Base-by-base conservation (phyloP, 2,113 vertebrate genomes). In the Eulemur rufifrons region DNA sequence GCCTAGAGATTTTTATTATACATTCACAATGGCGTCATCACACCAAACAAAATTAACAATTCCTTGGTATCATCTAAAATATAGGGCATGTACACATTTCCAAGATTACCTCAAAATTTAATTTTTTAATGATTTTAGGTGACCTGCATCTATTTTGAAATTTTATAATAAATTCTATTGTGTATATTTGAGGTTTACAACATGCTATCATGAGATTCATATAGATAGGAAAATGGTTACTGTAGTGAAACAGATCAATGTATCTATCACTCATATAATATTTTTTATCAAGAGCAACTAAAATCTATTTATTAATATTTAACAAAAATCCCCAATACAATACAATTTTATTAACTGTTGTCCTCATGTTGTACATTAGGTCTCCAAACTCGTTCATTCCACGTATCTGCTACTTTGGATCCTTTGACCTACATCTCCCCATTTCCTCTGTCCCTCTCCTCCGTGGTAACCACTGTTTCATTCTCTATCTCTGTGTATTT, bases 61-160 rank as follows among this genome's bases (percentile, higher is more conserved):
- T 66, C 32, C 47, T 76, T 93, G 54, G 7, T 78, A 61, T 96
- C 47, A 94, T 83, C 74, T 97, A 95, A 95, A 89, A 82, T 21
- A 8, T 63, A 89, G 15, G 37, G 13, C 21, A 50, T 69, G 69
- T 76, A 74, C 64, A 95, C 39, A 52, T 81, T 76, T 88, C 52
- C 21, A 92, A 88, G 68, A 83, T 42, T 91, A 15, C 2, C 23
- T 93, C 83, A 93, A 76, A 69, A 18, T 59, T 86, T 83, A 90
- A 78, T 47, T 63, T 63, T 87, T 18, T 39, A 78, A 74, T 86
- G 78, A 71, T 80, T 94, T 95, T 86, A 85, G 42, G 50, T 80
- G 15, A 95, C 89, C 61, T 82, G 14, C 42, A 69, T 73, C 78
- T 92, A 59, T 90, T 64, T 71, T 21, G 10, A 27, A 63, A 63